phyloP scores from a whole-genome alignment of 2,797 vertebrate species.

The Gallinago stenura region DNA sequence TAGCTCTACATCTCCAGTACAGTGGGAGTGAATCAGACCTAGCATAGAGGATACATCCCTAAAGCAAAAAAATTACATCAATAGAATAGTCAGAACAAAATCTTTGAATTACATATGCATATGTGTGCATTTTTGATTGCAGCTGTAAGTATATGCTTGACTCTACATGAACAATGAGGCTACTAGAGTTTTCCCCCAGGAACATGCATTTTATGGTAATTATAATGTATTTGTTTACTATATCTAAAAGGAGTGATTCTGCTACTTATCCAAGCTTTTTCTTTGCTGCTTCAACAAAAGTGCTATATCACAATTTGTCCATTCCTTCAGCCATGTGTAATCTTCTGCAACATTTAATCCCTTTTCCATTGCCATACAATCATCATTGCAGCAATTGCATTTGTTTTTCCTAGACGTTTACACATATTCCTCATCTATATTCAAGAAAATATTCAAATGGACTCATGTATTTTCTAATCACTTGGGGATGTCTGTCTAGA shows the following conservation, averaged over 20 bases:
- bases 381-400: constrained; percentile 10
- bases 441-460: constrained; percentile 3
- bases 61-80: background rate
- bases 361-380: constrained; percentile 5
- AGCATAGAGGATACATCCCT: background rate
- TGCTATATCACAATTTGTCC: background rate
- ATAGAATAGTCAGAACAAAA: background rate
- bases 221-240: background rate
- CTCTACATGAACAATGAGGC: background rate
- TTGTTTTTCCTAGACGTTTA: constrained; percentile 22
- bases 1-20: background rate
- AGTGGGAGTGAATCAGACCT: background rate
- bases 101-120: background rate
- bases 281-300: background rate
- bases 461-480: background rate
- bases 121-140: background rate
- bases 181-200: background rate
- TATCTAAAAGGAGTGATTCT: background rate
- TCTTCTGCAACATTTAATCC: constrained; percentile 15
- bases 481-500: background rate
- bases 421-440: constrained; percentile 2
- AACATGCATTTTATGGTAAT: background rate
- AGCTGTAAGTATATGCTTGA: background rate
- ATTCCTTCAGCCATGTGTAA: background rate
- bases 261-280: background rate